Evolutionary conservation across 2,888 invertebrate species (phyloP), one percentile per base, ranked within the genome.

Genomic region (Dicyrtomina minuta): DNA sequence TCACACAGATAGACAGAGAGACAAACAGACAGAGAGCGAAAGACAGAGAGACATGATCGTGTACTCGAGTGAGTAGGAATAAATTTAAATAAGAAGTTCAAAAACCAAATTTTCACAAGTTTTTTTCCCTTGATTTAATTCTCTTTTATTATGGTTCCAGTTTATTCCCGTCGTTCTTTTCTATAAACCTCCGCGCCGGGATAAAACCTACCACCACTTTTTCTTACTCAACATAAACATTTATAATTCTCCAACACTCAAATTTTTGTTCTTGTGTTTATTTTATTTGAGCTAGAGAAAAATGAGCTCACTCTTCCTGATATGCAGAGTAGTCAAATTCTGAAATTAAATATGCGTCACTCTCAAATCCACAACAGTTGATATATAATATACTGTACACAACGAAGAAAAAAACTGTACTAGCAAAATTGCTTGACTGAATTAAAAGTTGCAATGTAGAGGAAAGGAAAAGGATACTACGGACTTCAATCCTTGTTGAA

Each of bases 31-130:
- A 33, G 33, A 33, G 33, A 33, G 33, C 22, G 26, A 61, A 41
- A 33, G 33, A 33, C 4, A 33, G 33, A 46, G 26, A 61, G 53
- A 39, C 53, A 61, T 61, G 62, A 60, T 61, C 22, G 61, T 61
- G 59, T 33, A 26, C 51, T 20, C 10, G 33, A 33, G n/a, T 51
- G 49, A 51, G 17, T 33, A 53, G 17, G 27, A 17, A 6, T 41
- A 10, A 8, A 20, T 60, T 22, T 41, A 10, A 15, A 41, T 22
- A 27, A 41, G 17, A 33, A 20, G 22, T 60, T 60, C 15, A 2
- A n/a, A 41, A 33, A 13, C 15, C 8, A 12, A 41, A 13, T 39
- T 39, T 58, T 39, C n/a, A 13, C 13, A n/a, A 6, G 13, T 22
- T 39, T 58, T 27, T 24, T 26, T n/a, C 56, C 5, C 5, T 17